Evolutionary conservation across 2,113 vertebrate genomes (phyloP).

Genomic region (Polypterus bichir): DNA sequence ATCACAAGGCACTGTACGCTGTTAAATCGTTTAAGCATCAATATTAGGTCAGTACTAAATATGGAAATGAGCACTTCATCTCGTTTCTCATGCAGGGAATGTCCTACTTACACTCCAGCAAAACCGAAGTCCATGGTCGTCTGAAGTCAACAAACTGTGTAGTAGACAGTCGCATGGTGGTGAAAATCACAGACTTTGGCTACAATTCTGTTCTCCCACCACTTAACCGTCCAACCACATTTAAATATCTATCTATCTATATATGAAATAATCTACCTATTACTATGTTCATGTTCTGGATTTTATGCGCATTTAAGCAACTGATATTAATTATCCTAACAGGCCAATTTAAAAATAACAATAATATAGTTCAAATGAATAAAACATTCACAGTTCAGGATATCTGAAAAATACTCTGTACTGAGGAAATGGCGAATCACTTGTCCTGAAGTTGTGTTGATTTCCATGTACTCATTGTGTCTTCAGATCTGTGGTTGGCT

Average conservation of each 20-base stretch:
- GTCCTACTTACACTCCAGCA: constrained; percentile 92
- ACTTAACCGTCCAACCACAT: too few species aligned
- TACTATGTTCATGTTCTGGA: too few species aligned
- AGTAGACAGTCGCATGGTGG: constrained; percentile 91
- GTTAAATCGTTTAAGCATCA: too few species aligned
- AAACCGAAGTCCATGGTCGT: constrained; percentile 74
- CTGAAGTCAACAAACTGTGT: constrained; percentile 96
- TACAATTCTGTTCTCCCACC: constrained; percentile 75
- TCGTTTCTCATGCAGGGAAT: constrained; percentile 59
- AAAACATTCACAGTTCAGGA: neutral
- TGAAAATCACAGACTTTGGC: constrained; percentile 95
- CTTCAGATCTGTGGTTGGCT: constrained; percentile 79
- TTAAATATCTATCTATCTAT: too few species aligned
- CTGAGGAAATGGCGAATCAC: neutral
- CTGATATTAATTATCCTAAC: too few species aligned
- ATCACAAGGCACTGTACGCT: too few species aligned
- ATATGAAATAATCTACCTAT: too few species aligned
- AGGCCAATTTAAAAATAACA: too few species aligned
- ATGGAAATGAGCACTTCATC: neutral
- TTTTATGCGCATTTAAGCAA: too few species aligned
- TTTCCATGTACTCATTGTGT: neutral
- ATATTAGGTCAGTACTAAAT: neutral
- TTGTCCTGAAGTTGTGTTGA: neutral
- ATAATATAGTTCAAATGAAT: too few species aligned
- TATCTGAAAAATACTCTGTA: neutral